A percentile compares a stretch with the other conserved stretches of the same genome.
These are phyloP conservation scores for Stegodyphus dumicola DNA, from an alignment of 1,140 invertebrate genomes.

Conservation along the genomic window DNA sequence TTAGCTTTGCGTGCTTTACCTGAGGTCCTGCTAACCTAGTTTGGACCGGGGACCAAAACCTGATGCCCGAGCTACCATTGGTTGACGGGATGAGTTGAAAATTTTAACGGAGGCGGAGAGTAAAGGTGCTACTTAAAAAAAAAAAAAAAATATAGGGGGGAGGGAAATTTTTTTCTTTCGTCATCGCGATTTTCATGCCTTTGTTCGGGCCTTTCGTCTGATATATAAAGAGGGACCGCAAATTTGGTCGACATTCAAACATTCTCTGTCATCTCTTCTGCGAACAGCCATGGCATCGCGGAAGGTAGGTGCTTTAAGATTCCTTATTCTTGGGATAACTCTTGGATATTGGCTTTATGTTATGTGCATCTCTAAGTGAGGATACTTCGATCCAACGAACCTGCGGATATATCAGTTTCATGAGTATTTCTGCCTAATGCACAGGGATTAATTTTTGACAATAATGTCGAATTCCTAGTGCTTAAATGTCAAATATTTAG, in stretches of 20 bases:
- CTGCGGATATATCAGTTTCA: not conserved
- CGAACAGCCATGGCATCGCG: constrained; percentile 50
- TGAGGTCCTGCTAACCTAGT: constrained; percentile 51
- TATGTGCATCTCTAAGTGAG: not conserved
- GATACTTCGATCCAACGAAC: not conserved
- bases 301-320: constrained; percentile 37
- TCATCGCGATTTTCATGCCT: constrained; percentile 13
- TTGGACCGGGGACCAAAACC: constrained; percentile 7
- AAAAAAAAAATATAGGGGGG: constrained; percentile 17
- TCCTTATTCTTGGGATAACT: not conserved
- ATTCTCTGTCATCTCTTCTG: constrained; percentile 39
- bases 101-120: constrained; percentile 48
- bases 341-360: not conserved
- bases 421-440: too few relatives aligned
- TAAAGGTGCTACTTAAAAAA: constrained; percentile 48
- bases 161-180: not conserved
- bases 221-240: constrained; percentile 11
- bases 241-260: constrained; percentile 46
- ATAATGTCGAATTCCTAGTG: too few relatives aligned
- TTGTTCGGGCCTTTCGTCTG: constrained; percentile 8
- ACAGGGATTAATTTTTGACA: too few relatives aligned
- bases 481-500: too few relatives aligned
- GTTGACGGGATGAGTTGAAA: constrained; percentile 34
- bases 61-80: constrained; percentile 33
- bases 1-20: constrained; percentile 37